phyloP scores from a whole-genome alignment of 2,113 vertebrate genomes.

The Camelus bactrianus region DNA sequence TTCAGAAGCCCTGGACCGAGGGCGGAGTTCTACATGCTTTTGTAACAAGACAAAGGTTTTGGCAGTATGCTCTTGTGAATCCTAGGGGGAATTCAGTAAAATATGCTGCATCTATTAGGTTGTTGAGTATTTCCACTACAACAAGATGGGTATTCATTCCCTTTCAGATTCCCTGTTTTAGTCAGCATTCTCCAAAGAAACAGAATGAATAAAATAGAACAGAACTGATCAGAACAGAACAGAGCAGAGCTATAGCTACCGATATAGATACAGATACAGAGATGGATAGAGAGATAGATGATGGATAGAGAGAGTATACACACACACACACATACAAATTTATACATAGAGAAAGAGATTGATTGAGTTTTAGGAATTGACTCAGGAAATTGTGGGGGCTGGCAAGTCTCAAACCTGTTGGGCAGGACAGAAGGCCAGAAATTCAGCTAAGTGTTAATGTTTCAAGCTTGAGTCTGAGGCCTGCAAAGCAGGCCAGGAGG shows the following conservation, averaged over 20 bases:
- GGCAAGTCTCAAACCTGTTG: not conserved
- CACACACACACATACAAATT: too few relatives aligned
- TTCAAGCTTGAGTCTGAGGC: not conserved
- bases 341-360: not conserved
- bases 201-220: not conserved
- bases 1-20: not conserved
- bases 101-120: not conserved
- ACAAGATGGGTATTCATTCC: not conserved
- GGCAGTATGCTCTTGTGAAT: not conserved
- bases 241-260: not conserved
- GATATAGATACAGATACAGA: not conserved
- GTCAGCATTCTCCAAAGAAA: conserved; percentile 35
- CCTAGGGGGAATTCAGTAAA: conserved; percentile 45
- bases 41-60: not conserved
- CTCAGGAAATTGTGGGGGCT: not conserved
- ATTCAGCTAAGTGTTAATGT: not conserved
- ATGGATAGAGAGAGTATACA: not conserved
- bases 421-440: not conserved
- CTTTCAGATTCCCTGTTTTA: conserved; percentile 39
- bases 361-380: conserved; percentile 25
- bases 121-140: not conserved
- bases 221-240: not conserved
- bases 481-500: not conserved
- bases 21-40: not conserved
- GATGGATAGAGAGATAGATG: not conserved